Conservation (phyloP, 2,888 invertebrate species). For the Andrena praecox region DNA sequence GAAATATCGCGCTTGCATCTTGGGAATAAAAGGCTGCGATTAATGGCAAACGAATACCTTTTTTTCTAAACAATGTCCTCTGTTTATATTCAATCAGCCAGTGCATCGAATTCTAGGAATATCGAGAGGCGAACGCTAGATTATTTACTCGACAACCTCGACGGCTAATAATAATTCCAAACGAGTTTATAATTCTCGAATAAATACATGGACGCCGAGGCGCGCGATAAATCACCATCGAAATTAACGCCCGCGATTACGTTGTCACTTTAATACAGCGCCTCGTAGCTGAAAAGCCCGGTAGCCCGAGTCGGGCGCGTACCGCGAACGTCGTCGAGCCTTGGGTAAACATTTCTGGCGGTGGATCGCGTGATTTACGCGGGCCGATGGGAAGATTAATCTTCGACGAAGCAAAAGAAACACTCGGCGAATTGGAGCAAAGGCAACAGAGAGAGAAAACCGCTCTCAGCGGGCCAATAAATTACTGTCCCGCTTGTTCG, state of each 20-base stretch:
- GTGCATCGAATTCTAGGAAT: background rate
- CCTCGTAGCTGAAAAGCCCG: background rate
- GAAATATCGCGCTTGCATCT: too few species aligned
- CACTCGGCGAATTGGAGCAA: slow-evolving; percentile 7
- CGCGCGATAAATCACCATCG: slow-evolving; percentile 4
- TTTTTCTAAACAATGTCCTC: background rate
- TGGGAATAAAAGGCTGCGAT: too few species aligned
- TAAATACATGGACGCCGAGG: background rate
- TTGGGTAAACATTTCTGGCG: background rate
- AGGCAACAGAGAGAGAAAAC: background rate
- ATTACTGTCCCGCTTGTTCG: background rate
- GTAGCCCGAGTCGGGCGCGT: background rate
- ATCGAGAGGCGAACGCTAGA: background rate
- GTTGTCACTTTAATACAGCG: background rate
- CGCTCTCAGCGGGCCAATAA: background rate
- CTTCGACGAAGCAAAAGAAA: slow-evolving; percentile 1
- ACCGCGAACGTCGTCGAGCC: background rate
- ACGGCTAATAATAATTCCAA: background rate
- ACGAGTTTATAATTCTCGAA: background rate
- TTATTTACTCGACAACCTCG: slow-evolving; percentile 3
- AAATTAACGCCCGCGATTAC: background rate
- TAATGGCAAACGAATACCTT: background rate
- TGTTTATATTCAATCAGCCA: background rate
- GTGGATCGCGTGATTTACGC: background rate
- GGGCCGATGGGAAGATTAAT: slow-evolving; percentile 4